Percentiles rank a stretch among this genome's conserved stretches.
Evolutionary conservation across 2,888 invertebrate genomes (phyloP).

Genomic region (Busseola fusca): DNA sequence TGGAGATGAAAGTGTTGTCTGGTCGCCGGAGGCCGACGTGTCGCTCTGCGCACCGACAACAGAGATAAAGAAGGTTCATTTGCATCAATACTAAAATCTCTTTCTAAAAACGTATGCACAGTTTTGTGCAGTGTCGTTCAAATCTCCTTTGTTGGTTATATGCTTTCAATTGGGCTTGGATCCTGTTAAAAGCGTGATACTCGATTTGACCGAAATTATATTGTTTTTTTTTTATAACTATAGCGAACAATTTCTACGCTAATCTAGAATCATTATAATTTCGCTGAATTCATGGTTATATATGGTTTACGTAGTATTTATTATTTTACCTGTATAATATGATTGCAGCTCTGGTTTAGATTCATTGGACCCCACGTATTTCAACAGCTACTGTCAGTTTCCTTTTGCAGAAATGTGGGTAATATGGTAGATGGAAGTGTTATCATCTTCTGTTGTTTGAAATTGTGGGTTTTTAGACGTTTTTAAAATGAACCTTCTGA

Average conservation of each 20-base stretch:
- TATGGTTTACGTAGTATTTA: too few species aligned
- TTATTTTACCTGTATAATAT: not conserved
- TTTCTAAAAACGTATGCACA: not conserved
- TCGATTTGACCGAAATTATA: not conserved
- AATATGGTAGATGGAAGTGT: not conserved
- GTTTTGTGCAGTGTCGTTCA: not conserved
- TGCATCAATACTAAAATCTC: not conserved
- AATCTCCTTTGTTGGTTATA: not conserved
- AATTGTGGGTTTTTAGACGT: not conserved
- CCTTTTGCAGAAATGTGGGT: not conserved
- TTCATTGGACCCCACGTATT: not conserved
- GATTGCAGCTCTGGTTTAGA: not conserved
- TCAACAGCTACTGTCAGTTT: too few species aligned
- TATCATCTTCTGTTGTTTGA: not conserved
- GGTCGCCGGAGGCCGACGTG: conserved; percentile 58
- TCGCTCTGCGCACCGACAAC: conserved; percentile 24
- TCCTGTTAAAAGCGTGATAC: not conserved
- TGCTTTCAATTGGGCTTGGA: not conserved
- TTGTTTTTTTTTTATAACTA: too few species aligned
- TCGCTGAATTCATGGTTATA: too few species aligned
- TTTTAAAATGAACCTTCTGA: conserved; percentile 11
- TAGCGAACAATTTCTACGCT: too few species aligned
- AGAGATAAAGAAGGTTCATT: conserved; percentile 19
- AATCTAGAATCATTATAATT: too few species aligned
- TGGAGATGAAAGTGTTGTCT: conserved; percentile 60